These are phyloP conservation scores for Caenorhabditis imperialis DNA, from an alignment of 2,888 invertebrate genomes.

Conservation along the genomic window DNA sequence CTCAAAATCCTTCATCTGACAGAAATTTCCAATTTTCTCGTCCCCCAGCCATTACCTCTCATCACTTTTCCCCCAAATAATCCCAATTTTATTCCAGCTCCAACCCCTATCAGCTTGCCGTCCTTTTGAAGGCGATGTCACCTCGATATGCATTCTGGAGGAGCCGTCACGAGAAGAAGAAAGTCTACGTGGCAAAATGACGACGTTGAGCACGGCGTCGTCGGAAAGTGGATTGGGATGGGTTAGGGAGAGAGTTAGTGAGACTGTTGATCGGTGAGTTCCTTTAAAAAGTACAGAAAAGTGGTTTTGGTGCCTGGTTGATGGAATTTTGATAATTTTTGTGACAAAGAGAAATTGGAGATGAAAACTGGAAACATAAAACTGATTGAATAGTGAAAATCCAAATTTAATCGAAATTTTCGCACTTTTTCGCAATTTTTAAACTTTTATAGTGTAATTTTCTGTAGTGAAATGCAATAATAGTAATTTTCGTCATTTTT, in stretches of 20 bases:
- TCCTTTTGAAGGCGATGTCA: slow-evolving; percentile 58
- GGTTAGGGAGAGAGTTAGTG: slow-evolving; percentile 65
- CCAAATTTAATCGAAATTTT: too few species aligned
- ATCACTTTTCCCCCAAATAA: neutral
- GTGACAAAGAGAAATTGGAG: too few species aligned
- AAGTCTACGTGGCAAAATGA: slow-evolving; percentile 26
- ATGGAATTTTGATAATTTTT: too few species aligned
- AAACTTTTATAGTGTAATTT: too few species aligned
- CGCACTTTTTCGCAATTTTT: too few species aligned
- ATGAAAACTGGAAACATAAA: too few species aligned
- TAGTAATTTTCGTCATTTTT: too few species aligned
- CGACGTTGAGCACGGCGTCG: slow-evolving; percentile 52
- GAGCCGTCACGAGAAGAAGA: slow-evolving; percentile 54
- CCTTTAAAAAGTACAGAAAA: too few species aligned
- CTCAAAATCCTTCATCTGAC: neutral
- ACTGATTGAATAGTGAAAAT: too few species aligned
- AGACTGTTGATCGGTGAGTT: slow-evolving; percentile 62
- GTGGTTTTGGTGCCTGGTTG: too few species aligned
- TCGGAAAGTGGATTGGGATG: slow-evolving; percentile 63
- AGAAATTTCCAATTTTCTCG: neutral
- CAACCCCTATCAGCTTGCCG: slow-evolving; percentile 67
- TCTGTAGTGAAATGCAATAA: too few species aligned
- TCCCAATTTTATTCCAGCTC: slow-evolving; percentile 45
- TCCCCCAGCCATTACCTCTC: neutral
- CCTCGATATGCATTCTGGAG: slow-evolving; percentile 57